Base-by-base conservation (phyloP, 1,140 invertebrate species). In the Ruditapes philippinarum region DNA sequence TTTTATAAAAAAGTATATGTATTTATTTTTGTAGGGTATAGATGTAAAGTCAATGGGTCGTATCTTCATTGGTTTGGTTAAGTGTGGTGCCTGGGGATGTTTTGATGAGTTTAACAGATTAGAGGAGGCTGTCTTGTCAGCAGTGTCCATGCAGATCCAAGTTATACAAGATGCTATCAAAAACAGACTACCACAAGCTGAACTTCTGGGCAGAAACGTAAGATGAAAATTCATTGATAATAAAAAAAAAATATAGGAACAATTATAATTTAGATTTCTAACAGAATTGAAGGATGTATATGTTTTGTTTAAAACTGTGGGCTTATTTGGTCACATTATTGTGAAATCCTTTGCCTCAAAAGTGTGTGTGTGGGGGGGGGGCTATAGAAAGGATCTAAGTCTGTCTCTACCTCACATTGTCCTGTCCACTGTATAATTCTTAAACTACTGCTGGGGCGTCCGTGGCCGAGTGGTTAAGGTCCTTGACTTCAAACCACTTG, bases 31-130 rank as follows among this genome's bases (percentile, higher is more conserved):
- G 7, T 54, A 97, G 98, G 98, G 98, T 65, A 98, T 99, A 96
- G 99, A 99, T 96, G 97, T 98, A 0, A 97, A 97, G 92, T 98
- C 98, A 78, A 98, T 99, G 98, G 98, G 97, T 28, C 96, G 99
- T 79, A 98, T 99, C 93, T 97, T 99, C 76, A 97, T 98, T 45
- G 99, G 99, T 0, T 93, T 99, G 60, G 98, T 98, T 0, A 98
- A 98, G 95, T 98, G 98, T 95, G 99, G 99, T n/a, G 98, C 98
- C 51, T 99, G 99, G 99, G 99, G 99, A 40, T 99, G 99, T 96
- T 99, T 99, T 96, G 99, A 99, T 96, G 99, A 99, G 96, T 99
- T 99, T 95, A 99, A 99, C 96, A 97, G 99, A 17, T 96, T 99
- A 25, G 98, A 99, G 93, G 98, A 99, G 95, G 97, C 97, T 60